Evolutionary conservation across 2,888 invertebrate species (phyloP).

Genomic region (Crossocerus cetratus): DNA sequence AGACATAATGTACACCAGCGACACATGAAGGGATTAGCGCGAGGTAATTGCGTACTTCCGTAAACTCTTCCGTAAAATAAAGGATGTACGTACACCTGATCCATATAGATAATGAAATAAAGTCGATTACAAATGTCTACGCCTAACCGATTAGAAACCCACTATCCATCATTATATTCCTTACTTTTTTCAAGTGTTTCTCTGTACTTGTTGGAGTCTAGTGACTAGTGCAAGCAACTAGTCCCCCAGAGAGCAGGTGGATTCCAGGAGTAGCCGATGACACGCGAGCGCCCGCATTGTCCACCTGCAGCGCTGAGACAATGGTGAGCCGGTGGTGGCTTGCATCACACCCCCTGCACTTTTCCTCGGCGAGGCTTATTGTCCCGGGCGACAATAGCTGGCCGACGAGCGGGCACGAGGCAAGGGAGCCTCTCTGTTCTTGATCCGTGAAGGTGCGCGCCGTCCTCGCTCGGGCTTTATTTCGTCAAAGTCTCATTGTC

Average conservation of each 20-base stretch:
- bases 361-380: constrained; percentile 44
- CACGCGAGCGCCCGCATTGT: constrained; percentile 34
- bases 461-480: constrained; percentile 45
- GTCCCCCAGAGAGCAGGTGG: constrained; percentile 2
- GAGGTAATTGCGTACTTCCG: no score
- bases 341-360: constrained; percentile 41
- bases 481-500: constrained; percentile 61
- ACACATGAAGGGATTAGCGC: no score
- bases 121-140: no score
- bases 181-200: no score
- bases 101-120: no score
- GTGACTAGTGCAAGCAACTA: no score
- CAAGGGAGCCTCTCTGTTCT: constrained; percentile 12
- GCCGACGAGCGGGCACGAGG: constrained; percentile 3
- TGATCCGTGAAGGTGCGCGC: constrained; percentile 35
- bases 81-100: no score
- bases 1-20: no score
- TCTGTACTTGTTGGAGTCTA: no score
- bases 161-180: no score
- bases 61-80: no score
- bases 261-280: constrained; percentile 3
- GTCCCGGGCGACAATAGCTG: constrained; percentile 51
- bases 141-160: no score
- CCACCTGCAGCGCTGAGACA: constrained; percentile 38
- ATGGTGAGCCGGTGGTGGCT: constrained; percentile 36